Base-by-base conservation (phyloP, 2,797 vertebrate species). In the Loris lydekkerianus region DNA sequence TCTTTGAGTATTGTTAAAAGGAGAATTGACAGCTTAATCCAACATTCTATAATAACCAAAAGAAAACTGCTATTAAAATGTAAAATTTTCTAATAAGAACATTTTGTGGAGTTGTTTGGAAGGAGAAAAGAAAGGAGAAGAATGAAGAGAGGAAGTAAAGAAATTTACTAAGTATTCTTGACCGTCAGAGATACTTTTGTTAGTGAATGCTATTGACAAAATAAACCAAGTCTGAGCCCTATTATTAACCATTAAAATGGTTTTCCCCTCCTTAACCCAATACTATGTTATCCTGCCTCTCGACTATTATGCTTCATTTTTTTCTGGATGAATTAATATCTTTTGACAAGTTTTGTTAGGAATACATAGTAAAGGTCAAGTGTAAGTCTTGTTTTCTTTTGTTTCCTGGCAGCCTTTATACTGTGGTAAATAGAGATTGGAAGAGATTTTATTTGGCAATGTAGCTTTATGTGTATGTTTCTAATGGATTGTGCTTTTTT, bases 171-270 rank as follows among this genome's bases (percentile, higher is more conserved):
- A 97, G 60, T 87, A 70, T 96, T 96, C n/a, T 53, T 95, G 89
- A 93, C 78, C 90, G 97, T 96, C 37, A 90, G 53, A 95, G 46
- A 92, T 13, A 37, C 53, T 89, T 92, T 93, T 95, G 72, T 94
- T 63, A 88, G 49, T 93, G 88, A 96, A 94, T 92, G 63, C 53
- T 91, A 10, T 86, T 85, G 75, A 96, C 14, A 96, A 97, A 97
- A 96, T 92, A 96, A 96, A 63, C 89, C 40, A 93, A 94, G 46
- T 86, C 86, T 91, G 31, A 95, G 78, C 86, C 46, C 53, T 91
- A 86, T 95, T 96, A 96, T 96, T 97, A 94, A 97, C 94, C 96
- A 96, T 96, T 97, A 94, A 97, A 97, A 95, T 93, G 21, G 65
- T 94, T 86, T 83, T 69, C 46, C 21, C 56, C 10, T 92, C 37